phyloP scores from a whole-genome alignment of 2,888 invertebrate genomes.

The Pomacea canaliculata region DNA sequence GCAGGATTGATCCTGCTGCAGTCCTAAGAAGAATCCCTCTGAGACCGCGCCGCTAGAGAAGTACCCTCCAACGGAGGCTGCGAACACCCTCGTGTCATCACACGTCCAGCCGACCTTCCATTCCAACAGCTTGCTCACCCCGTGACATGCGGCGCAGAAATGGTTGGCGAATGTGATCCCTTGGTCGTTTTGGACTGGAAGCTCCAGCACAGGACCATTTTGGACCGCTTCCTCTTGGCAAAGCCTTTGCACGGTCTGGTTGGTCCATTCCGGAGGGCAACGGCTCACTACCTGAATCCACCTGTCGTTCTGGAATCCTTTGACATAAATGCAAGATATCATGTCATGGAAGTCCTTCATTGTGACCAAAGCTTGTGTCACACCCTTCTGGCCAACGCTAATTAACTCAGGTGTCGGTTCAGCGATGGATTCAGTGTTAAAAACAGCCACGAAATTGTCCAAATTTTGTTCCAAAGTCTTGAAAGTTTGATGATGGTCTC shows the following conservation, averaged over 20 bases:
- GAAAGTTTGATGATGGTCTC: no score
- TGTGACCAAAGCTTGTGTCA: constrained; percentile 29
- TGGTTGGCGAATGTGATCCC: constrained; percentile 56
- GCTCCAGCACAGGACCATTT: constrained; percentile 39
- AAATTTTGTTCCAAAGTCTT: background rate
- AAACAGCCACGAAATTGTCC: constrained; percentile 1
- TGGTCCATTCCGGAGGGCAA: constrained; percentile 38
- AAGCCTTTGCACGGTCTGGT: constrained; percentile 26
- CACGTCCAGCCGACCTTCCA: constrained; percentile 49
- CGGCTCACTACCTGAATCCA: constrained; percentile 45
- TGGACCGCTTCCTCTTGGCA: constrained; percentile 36
- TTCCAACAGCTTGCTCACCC: constrained; percentile 30
- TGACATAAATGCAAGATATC: constrained; percentile 36
- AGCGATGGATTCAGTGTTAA: background rate
- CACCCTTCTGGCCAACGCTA: background rate
- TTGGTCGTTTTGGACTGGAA: constrained; percentile 50
- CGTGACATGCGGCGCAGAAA: constrained; percentile 55
- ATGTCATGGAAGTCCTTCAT: constrained; percentile 45
- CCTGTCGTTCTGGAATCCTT: constrained; percentile 33
- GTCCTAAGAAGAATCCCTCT: background rate
- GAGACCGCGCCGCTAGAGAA: no score
- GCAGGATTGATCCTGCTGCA: constrained; percentile 18
- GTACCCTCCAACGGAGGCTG: constrained; percentile 20
- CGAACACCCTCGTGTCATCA: constrained; percentile 33
- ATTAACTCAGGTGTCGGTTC: background rate